These are phyloP conservation scores for Benitochromis conjunctus DNA, from an alignment of 2,113 vertebrate genomes.

Conservation along the genomic window DNA sequence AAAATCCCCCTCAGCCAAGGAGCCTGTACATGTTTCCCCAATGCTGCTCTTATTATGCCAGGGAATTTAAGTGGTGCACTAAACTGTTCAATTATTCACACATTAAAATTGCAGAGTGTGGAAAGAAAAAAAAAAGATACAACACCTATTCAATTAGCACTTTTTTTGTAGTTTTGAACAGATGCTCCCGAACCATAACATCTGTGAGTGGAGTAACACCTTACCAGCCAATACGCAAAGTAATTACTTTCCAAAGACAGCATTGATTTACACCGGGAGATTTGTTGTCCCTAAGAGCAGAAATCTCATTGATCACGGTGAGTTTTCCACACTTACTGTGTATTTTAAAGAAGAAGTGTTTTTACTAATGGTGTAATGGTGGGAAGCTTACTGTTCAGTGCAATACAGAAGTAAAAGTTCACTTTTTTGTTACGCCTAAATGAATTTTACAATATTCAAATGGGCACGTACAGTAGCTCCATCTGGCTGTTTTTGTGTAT, in stretches of 20 bases:
- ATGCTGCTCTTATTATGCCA: not conserved
- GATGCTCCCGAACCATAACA: not conserved
- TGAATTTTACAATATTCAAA: not conserved
- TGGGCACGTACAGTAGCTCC: not conserved
- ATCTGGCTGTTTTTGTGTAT: not conserved
- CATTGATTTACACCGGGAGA: not conserved
- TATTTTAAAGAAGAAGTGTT: not conserved
- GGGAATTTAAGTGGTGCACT: not conserved
- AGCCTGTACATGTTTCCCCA: not conserved
- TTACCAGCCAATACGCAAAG: not conserved
- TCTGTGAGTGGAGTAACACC: not conserved
- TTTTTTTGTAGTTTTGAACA: not conserved
- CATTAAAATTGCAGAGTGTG: not conserved
- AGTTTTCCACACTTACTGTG: not conserved
- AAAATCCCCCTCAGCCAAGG: not conserved
- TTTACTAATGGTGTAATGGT: not conserved
- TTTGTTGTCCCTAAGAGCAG: not conserved
- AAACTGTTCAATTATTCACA: not conserved
- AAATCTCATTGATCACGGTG: not conserved
- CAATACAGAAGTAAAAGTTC: not conserved
- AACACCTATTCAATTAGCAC: not conserved
- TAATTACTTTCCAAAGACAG: conserved; percentile 6
- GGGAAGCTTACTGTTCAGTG: not conserved
- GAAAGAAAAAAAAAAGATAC: not conserved
- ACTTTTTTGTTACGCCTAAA: not conserved